Conservation (phyloP, 2,797 vertebrate genomes). For the Sarcophilus harrisii region DNA sequence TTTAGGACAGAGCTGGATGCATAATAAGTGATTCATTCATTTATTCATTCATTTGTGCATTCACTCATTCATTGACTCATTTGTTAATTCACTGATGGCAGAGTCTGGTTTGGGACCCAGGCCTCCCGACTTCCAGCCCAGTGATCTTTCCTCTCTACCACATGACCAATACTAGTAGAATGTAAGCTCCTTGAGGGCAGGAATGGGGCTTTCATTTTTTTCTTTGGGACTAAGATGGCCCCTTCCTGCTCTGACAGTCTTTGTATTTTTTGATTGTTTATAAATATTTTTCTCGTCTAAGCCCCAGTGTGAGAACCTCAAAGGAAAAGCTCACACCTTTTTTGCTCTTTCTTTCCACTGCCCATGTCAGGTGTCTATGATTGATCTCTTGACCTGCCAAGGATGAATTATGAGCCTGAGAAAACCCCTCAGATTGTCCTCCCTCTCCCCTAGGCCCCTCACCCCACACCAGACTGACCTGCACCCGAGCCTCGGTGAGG, state of each 20-base stretch:
- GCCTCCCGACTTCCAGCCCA: not conserved
- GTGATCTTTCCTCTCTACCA: not conserved
- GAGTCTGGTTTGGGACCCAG: not conserved
- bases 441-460: accelerated
- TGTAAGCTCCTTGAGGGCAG: not conserved
- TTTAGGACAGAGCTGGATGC: slow-evolving; percentile 58
- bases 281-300: not conserved
- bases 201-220: not conserved
- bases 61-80: not conserved
- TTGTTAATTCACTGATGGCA: not conserved
- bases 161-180: not conserved
- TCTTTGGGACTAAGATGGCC: not conserved
- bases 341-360: not conserved
- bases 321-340: not conserved
- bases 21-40: slow-evolving; percentile 8
- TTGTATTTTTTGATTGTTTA: not conserved
- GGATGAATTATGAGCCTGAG: not conserved
- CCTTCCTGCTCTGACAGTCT: not conserved
- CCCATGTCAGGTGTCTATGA: not conserved
- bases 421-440: accelerated
- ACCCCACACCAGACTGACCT: slow-evolving; percentile 86
- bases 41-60: not conserved
- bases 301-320: not conserved
- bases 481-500: slow-evolving; percentile 97
- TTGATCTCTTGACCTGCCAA: not conserved